phyloP scores from a whole-genome alignment of 2,797 vertebrate genomes.

The Thalassophryne amazonica region DNA sequence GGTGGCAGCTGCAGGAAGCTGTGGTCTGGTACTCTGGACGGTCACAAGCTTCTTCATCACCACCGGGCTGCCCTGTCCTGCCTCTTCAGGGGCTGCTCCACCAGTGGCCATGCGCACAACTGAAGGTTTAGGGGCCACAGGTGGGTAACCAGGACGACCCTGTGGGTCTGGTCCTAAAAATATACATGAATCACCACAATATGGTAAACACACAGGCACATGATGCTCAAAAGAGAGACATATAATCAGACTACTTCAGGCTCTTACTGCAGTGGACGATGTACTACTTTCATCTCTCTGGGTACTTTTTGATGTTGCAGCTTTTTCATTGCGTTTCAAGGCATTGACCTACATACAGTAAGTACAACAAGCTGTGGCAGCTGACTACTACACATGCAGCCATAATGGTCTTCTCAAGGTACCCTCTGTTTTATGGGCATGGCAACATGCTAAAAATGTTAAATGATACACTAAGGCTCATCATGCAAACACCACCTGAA shows the following conservation, averaged over 20 bases:
- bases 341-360: slow-evolving; percentile 71
- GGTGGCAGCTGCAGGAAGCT: slow-evolving; percentile 29
- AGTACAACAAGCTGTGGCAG: slow-evolving; percentile 43
- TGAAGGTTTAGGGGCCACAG: slow-evolving; percentile 77
- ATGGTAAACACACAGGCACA: slow-evolving; percentile 23
- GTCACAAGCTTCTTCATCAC: slow-evolving; percentile 82
- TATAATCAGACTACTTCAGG: slow-evolving; percentile 40
- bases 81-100: slow-evolving; percentile 63
- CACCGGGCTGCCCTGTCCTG: slow-evolving; percentile 61
- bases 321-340: slow-evolving; percentile 52
- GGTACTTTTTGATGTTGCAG: slow-evolving; percentile 66
- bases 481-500: slow-evolving; percentile 54
- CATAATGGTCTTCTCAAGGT: neutral
- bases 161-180: slow-evolving; percentile 71
- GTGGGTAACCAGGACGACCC: slow-evolving; percentile 71
- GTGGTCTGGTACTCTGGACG: slow-evolving; percentile 79
- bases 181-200: slow-evolving; percentile 17
- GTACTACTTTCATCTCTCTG: slow-evolving; percentile 43
- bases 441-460: slow-evolving; percentile 26
- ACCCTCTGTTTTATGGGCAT: slow-evolving; percentile 1
- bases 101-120: slow-evolving; percentile 64
- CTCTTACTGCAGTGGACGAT: slow-evolving; percentile 53
- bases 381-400: slow-evolving; percentile 25
- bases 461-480: slow-evolving; percentile 31
- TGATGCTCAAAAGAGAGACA: slow-evolving; percentile 19